phyloP scores from a whole-genome alignment of 2,113 vertebrate species.

The Rhadina sibilatrix region DNA sequence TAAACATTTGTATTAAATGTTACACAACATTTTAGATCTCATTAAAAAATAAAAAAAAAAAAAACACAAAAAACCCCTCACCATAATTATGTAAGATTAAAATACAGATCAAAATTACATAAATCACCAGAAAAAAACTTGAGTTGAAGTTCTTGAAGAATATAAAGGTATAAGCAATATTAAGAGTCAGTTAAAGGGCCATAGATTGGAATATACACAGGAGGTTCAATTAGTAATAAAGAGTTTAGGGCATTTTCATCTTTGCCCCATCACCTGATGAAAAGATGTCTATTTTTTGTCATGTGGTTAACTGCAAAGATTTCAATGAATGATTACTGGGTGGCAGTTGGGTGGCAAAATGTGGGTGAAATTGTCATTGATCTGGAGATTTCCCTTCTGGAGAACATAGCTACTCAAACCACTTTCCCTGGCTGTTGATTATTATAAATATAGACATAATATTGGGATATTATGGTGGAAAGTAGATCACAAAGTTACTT shows the following conservation, averaged over 20 bases:
- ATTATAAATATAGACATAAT: neutral
- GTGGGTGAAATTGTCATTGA: neutral
- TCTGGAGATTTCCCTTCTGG: neutral
- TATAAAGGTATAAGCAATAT: neutral
- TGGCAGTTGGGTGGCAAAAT: rapidly evolving
- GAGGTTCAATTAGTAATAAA: neutral
- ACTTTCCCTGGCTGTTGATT: neutral
- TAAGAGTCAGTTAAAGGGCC: neutral
- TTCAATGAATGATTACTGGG: neutral
- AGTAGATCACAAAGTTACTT: neutral
- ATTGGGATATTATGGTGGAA: neutral
- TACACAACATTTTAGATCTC: neutral
- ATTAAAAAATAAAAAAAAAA: neutral
- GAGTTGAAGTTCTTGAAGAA: neutral
- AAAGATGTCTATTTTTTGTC: neutral
- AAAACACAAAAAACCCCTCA: rapidly evolving
- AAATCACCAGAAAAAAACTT: neutral
- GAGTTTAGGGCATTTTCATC: neutral
- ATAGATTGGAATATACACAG: neutral
- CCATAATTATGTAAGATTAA: neutral
- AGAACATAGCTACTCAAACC: neutral
- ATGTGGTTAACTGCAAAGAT: neutral
- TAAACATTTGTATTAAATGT: neutral
- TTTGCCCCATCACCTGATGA: neutral
- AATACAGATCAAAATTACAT: neutral